Percentiles rank a stretch among this genome's conserved stretches.
These are phyloP conservation scores for Argentina silus DNA, from an alignment of 2,797 vertebrate species.

Conservation along the genomic window DNA sequence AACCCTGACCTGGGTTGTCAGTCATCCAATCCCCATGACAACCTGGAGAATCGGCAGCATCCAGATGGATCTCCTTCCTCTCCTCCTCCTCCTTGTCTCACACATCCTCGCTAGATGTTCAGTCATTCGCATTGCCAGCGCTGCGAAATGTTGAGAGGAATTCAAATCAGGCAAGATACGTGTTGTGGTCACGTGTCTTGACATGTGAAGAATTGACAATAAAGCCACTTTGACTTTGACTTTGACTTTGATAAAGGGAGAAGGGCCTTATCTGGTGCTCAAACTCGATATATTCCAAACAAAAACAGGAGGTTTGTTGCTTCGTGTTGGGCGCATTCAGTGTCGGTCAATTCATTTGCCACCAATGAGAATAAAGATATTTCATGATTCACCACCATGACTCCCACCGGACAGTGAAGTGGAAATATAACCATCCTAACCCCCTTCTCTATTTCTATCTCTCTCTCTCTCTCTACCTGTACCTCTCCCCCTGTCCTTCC, in stretches of 20 bases:
- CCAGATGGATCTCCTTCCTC: slow-evolving; percentile 35
- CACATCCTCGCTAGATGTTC: not conserved
- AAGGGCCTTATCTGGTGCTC: too few relatives aligned
- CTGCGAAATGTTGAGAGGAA: too few relatives aligned
- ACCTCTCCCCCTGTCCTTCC: slow-evolving; percentile 1
- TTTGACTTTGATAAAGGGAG: too few relatives aligned
- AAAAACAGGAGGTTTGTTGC: too few relatives aligned
- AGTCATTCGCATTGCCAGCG: not conserved
- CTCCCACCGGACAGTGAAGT: not conserved
- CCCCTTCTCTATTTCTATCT: not conserved
- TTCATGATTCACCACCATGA: not conserved
- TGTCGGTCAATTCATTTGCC: too few relatives aligned
- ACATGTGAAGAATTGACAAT: too few relatives aligned
- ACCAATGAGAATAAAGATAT: too few relatives aligned
- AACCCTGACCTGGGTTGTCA: slow-evolving; percentile 56
- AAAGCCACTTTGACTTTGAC: too few relatives aligned
- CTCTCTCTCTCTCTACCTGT: not conserved
- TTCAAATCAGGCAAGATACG: too few relatives aligned
- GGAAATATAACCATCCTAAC: not conserved
- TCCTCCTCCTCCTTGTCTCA: not conserved
- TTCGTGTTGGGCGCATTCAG: too few relatives aligned
- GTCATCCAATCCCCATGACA: slow-evolving; percentile 47
- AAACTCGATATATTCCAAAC: too few relatives aligned
- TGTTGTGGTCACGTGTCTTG: too few relatives aligned
- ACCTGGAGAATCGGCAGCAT: slow-evolving; percentile 29